phyloP scores from a whole-genome alignment of 2,113 vertebrate genomes.

The Manacus vitellinus region DNA sequence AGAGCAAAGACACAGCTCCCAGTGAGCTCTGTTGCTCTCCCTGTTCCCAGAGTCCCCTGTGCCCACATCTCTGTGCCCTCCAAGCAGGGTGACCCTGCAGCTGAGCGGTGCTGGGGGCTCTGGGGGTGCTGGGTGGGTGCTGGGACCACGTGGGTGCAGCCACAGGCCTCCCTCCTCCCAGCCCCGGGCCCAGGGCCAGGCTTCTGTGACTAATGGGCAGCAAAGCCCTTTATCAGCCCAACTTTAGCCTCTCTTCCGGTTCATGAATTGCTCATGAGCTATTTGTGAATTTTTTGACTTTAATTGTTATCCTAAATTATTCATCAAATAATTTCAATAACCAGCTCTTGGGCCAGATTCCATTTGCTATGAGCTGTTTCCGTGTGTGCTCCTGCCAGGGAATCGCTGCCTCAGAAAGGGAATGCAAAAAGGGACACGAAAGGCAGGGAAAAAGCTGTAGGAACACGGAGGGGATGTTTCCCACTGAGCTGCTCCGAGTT shows the following conservation, averaged over 20 bases:
- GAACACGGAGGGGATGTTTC: background rate
- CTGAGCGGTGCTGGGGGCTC: background rate
- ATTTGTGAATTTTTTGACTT: slow-evolving; percentile 58
- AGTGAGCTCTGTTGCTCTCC: accelerated
- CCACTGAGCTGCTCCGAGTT: background rate
- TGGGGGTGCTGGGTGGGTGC: background rate
- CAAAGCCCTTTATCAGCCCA: slow-evolving; percentile 45
- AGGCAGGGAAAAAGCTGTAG: background rate
- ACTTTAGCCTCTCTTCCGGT: slow-evolving; percentile 53
- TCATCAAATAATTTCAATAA: slow-evolving; percentile 62
- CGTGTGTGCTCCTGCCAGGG: background rate
- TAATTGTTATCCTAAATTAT: slow-evolving; percentile 70
- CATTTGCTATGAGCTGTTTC: slow-evolving; percentile 52
- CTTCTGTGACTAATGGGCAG: slow-evolving; percentile 12
- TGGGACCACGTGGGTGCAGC: background rate
- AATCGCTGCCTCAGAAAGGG: background rate
- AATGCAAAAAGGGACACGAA: background rate
- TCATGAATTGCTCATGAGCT: slow-evolving; percentile 58
- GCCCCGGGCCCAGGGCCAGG: background rate
- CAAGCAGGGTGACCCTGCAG: background rate
- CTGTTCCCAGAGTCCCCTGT: background rate
- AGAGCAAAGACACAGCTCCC: background rate
- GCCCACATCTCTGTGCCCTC: background rate
- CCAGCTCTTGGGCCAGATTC: slow-evolving; percentile 7
- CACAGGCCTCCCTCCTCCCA: background rate